Evolutionary conservation across 2,888 invertebrate species (phyloP).

Genomic region (Ectemnius cavifrons): DNA sequence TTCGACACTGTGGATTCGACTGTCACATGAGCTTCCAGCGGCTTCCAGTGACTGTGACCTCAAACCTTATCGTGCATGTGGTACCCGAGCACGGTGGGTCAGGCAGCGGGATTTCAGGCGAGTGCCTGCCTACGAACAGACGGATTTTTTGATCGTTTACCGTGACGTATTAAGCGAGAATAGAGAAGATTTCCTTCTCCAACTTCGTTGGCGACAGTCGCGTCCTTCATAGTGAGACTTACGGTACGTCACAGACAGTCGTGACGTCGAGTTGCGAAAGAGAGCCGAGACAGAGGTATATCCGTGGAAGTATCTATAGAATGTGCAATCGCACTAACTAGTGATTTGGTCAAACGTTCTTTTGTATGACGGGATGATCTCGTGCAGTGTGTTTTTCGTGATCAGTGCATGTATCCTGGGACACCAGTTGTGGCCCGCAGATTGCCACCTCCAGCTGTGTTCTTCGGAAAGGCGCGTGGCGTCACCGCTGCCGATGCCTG

Average conservation of each 20-base stretch:
- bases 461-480: constrained; percentile 26
- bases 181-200: constrained; percentile 18
- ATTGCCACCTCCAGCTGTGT: constrained; percentile 31
- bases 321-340: constrained; percentile 6
- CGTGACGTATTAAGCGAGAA: neutral
- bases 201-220: constrained; percentile 16
- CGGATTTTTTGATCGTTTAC: neutral
- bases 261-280: constrained; percentile 40
- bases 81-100: neutral
- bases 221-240: constrained; percentile 38
- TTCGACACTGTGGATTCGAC: constrained; percentile 14
- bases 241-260: constrained; percentile 26
- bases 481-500: constrained; percentile 28
- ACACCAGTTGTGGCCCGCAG: neutral
- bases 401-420: neutral
- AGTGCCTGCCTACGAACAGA: neutral
- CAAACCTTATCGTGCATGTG: constrained; percentile 14
- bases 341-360: neutral
- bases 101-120: neutral
- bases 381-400: neutral
- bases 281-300: constrained; percentile 2
- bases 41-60: constrained; percentile 21
- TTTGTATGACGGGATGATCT: neutral
- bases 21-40: neutral
- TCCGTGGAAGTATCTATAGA: neutral